A percentile compares a stretch with the other conserved stretches of the same genome.
phyloP scores from a whole-genome alignment of 2,888 invertebrate genomes.

The Lasioglossum villosulum region DNA sequence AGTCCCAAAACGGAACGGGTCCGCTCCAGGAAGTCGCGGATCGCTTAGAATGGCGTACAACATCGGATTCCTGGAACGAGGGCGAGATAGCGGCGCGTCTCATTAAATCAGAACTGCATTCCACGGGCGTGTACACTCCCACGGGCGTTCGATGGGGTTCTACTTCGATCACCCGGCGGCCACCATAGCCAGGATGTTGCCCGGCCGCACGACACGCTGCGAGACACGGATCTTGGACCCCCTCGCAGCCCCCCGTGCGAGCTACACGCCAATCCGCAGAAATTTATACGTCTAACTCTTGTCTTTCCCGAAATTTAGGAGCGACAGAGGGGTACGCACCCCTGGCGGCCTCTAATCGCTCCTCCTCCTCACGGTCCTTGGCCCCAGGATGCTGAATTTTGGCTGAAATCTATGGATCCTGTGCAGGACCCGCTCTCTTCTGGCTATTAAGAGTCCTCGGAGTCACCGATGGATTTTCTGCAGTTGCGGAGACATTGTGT shows the following conservation, averaged over 20 bases:
- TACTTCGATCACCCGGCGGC: constrained; percentile 80
- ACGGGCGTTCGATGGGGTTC: constrained; percentile 84
- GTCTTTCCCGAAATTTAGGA: constrained; percentile 73
- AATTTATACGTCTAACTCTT: constrained; percentile 74
- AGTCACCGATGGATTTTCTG: not conserved
- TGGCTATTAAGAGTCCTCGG: not conserved
- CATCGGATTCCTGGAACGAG: constrained; percentile 71
- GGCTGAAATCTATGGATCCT: not conserved
- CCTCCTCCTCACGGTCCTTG: not conserved
- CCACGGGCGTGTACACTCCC: constrained; percentile 84
- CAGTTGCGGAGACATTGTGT: no score
- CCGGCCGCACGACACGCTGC: constrained; percentile 83
- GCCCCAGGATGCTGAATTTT: not conserved
- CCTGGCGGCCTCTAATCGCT: constrained; percentile 49
- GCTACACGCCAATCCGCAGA: constrained; percentile 44
- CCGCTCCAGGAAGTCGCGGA: constrained; percentile 42
- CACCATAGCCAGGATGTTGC: constrained; percentile 79
- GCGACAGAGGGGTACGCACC: constrained; percentile 37
- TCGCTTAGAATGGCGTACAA: not conserved
- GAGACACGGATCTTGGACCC: constrained; percentile 78
- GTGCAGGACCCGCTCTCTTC: not conserved
- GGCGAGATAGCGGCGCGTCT: constrained; percentile 77
- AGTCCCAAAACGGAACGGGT: not conserved
- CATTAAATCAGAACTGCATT: constrained; percentile 85
- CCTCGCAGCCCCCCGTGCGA: constrained; percentile 32